A percentile compares a stretch with the other conserved stretches of the same genome.
Evolutionary conservation across 2,888 invertebrate genomes (phyloP).

Genomic region (Leucania comma): DNA sequence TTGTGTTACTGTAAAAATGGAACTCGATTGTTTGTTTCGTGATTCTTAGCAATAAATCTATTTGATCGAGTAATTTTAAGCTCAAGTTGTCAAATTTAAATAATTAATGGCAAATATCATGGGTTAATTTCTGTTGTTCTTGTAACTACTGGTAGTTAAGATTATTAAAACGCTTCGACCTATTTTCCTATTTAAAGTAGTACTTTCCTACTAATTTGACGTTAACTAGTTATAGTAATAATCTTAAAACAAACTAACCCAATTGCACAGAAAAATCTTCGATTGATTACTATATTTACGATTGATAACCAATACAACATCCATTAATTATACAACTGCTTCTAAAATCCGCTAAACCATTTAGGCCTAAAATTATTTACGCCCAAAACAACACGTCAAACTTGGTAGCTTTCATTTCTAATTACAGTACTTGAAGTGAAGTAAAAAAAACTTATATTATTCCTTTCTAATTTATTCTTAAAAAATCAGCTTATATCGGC

Average conservation of each 20-base stretch:
- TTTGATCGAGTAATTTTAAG: slow-evolving; percentile 13
- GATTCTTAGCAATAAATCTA: slow-evolving; percentile 37
- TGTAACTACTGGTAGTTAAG: background rate
- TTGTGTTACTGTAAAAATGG: slow-evolving; percentile 16
- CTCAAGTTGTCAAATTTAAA: slow-evolving; percentile 17
- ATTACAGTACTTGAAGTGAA: slow-evolving; percentile 37
- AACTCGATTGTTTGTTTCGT: slow-evolving; percentile 7
- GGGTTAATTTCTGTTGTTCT: background rate
- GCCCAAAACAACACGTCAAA: slow-evolving; percentile 5
- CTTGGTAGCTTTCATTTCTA: slow-evolving; percentile 35
- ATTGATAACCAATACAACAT: background rate
- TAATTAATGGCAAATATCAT: background rate
- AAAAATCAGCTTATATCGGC: slow-evolving; percentile 81
- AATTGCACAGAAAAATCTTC: background rate
- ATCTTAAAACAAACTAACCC: background rate
- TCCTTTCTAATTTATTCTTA: slow-evolving; percentile 86
- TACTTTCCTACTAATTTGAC: background rate
- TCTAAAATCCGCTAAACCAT: slow-evolving; percentile 4
- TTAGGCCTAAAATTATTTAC: slow-evolving; percentile 53
- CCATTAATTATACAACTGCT: background rate
- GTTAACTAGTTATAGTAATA: background rate
- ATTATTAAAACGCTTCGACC: background rate
- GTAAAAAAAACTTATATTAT: slow-evolving; percentile 47
- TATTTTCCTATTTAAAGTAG: background rate
- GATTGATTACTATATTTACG: no score